Conservation (phyloP, 2,113 vertebrate genomes). For the Ammodytes dubius region DNA sequence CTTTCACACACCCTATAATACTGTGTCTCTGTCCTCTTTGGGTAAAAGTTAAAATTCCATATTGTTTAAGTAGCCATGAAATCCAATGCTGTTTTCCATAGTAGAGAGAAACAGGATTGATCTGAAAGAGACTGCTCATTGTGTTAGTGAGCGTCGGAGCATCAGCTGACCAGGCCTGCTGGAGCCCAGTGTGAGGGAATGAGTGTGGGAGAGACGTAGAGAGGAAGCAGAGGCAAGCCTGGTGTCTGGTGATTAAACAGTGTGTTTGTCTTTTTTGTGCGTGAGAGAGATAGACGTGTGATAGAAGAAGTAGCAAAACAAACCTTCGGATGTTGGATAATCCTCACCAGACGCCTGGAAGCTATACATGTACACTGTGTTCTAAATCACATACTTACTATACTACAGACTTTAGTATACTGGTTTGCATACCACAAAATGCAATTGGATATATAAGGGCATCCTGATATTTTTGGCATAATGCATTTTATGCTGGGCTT, state of each 20-base stretch:
- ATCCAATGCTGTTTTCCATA: conserved; percentile 44
- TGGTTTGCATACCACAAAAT: no score
- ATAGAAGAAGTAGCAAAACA: conserved; percentile 50
- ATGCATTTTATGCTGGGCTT: no score
- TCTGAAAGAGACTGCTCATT: conserved; percentile 39
- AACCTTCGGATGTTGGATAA: conserved; percentile 54
- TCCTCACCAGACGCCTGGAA: conserved; percentile 34
- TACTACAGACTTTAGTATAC: no score
- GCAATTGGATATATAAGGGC: no score
- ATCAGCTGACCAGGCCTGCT: conserved; percentile 23
- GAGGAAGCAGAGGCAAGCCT: conserved; percentile 63
- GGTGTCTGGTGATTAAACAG: conserved; percentile 70
- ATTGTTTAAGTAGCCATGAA: conserved; percentile 8
- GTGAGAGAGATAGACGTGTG: background rate
- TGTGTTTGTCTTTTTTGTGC: background rate
- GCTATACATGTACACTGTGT: background rate
- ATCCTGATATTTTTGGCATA: no score
- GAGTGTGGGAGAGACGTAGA: conserved; percentile 45
- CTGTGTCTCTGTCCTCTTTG: background rate
- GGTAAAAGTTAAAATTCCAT: conserved; percentile 7
- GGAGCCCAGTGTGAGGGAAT: conserved; percentile 33
- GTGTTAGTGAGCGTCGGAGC: conserved; percentile 23
- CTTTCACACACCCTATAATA: no score
- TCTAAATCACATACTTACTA: no score
- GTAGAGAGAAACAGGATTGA: conserved; percentile 35